A percentile compares a stretch with the other conserved stretches of the same genome.
phyloP scores from a whole-genome alignment of 2,888 invertebrate genomes.

The Aporophyla lueneburgensis region DNA sequence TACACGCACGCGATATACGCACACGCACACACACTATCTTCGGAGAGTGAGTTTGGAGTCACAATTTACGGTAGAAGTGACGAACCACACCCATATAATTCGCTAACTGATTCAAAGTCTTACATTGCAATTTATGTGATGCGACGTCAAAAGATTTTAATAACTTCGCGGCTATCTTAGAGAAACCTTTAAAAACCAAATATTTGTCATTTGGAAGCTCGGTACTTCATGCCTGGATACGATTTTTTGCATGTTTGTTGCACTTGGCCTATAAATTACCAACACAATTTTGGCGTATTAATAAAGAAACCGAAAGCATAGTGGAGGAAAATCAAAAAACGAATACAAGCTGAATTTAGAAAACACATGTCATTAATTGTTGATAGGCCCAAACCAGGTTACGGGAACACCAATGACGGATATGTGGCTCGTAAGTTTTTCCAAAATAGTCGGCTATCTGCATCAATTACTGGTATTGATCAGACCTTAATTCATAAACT shows the following conservation, averaged over 20 bases:
- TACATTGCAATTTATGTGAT: too few relatives aligned
- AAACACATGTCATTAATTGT: neutral
- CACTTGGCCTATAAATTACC: conserved; percentile 26
- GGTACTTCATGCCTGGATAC: conserved; percentile 22
- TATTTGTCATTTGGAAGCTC: conserved; percentile 27
- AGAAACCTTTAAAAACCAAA: conserved; percentile 14
- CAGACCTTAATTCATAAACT: conserved; percentile 1
- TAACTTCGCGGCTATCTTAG: conserved; percentile 9
- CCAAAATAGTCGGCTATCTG: neutral
- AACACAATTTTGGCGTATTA: neutral
- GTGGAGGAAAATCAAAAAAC: conserved; percentile 1
- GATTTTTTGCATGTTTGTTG: conserved; percentile 20
- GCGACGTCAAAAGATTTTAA: conserved; percentile 16
- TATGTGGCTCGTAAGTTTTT: conserved; percentile 1
- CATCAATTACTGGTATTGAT: conserved; percentile 1
- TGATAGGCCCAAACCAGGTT: neutral
- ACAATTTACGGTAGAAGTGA: too few relatives aligned
- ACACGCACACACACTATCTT: too few relatives aligned
- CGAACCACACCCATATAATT: too few relatives aligned
- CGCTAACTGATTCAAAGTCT: too few relatives aligned
- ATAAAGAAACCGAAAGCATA: neutral
- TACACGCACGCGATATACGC: too few relatives aligned
- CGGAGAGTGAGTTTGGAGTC: too few relatives aligned
- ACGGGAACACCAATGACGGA: conserved; percentile 34
- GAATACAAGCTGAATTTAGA: too few relatives aligned